These are phyloP conservation scores for Coilia nasus DNA, from an alignment of 2,797 vertebrate genomes.

Conservation along the genomic window DNA sequence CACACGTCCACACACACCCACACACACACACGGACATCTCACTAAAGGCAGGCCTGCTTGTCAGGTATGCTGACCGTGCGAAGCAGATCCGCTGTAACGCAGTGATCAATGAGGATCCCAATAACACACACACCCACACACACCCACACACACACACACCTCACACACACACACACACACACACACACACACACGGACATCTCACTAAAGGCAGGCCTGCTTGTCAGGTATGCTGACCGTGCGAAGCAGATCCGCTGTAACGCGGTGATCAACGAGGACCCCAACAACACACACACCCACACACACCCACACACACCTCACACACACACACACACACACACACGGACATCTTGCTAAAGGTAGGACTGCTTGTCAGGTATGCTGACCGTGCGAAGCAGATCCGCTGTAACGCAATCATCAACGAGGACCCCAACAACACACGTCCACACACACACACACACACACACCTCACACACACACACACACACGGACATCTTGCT, in stretches of 20 bases:
- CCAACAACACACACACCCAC: conserved; percentile 86
- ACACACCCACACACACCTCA: background rate
- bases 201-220: background rate
- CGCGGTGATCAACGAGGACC: conserved; percentile 96
- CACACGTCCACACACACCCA: conserved; percentile 36
- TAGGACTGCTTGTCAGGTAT: conserved; percentile 70
- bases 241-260: conserved; percentile 94
- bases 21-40: background rate
- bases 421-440: conserved; percentile 98
- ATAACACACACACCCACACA: conserved; percentile 86
- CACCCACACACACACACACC: background rate
- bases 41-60: background rate
- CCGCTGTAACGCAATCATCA: conserved; percentile 93
- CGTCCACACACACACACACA: background rate
- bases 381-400: conserved; percentile 93
- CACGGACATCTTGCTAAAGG: background rate
- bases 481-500: background rate
- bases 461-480: background rate
- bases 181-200: background rate
- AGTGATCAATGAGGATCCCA: conserved; percentile 97
- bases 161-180: background rate
- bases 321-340: background rate
- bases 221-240: conserved; percentile 86
- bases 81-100: conserved; percentile 95
- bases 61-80: conserved; percentile 88